These are phyloP conservation scores for Ridgeia piscesae DNA, from an alignment of 1,140 invertebrate species.

Conservation along the genomic window DNA sequence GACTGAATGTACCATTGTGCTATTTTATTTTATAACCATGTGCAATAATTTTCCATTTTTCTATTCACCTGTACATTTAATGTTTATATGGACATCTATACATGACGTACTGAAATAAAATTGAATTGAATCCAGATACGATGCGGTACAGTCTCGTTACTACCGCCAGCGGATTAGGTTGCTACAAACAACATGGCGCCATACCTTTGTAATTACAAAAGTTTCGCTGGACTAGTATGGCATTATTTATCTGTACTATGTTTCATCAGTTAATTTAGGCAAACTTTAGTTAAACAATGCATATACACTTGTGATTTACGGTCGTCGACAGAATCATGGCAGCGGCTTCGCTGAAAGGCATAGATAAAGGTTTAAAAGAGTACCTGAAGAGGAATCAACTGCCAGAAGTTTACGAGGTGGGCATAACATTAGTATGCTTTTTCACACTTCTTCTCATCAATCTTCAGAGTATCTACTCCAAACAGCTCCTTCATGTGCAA, in stretches of 20 bases:
- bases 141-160: neutral
- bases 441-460: neutral
- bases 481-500: too few species aligned
- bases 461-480: too few species aligned
- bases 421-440: too few species aligned
- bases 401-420: constrained; percentile 50
- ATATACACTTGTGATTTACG: neutral
- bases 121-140: too few species aligned
- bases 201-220: neutral
- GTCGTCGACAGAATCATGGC: constrained; percentile 25
- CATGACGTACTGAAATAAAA: too few species aligned
- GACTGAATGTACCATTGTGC: too few species aligned
- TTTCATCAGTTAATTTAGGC: neutral
- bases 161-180: neutral
- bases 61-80: too few species aligned
- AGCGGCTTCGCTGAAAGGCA: constrained; percentile 48
- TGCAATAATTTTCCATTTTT: too few species aligned
- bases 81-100: too few species aligned
- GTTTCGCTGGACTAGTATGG: neutral
- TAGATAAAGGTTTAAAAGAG: constrained; percentile 41
- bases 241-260: neutral
- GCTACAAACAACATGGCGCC: neutral
- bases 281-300: neutral
- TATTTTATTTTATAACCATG: too few species aligned
- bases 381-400: constrained; percentile 46